phyloP scores from a whole-genome alignment of 1,140 invertebrate species.

The Pristionchus pacificus region DNA sequence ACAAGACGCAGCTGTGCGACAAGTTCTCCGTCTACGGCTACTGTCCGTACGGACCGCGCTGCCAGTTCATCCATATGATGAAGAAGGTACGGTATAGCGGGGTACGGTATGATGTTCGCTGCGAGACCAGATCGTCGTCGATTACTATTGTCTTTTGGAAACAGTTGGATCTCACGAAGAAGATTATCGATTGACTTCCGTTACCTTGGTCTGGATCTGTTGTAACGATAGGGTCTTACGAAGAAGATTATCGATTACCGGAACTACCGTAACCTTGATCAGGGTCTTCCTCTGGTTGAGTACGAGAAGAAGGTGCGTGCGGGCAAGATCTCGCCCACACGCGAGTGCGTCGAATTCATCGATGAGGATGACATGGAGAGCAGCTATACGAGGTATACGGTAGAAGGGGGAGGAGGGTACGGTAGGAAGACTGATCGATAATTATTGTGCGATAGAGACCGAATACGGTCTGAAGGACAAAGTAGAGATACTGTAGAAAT shows the following conservation, averaged over 20 bases:
- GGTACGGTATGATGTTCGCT: background rate
- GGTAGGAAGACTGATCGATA: too few species aligned
- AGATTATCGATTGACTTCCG: too few species aligned
- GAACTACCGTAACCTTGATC: background rate
- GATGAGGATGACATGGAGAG: constrained; percentile 17
- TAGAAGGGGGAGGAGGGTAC: background rate
- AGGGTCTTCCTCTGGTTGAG: constrained; percentile 28
- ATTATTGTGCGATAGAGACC: too few species aligned
- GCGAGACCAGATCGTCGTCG: background rate
- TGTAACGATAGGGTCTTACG: too few species aligned
- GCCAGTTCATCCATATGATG: constrained; percentile 85
- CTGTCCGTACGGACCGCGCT: constrained; percentile 93
- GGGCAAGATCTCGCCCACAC: constrained; percentile 26
- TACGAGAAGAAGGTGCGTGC: constrained; percentile 15
- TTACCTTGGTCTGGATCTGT: too few species aligned
- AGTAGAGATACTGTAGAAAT: too few species aligned
- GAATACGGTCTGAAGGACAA: too few species aligned
- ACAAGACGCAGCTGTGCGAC: constrained; percentile 95
- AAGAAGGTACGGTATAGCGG: constrained; percentile 8
- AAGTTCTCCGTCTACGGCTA: constrained; percentile 94
- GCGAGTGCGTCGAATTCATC: constrained; percentile 24
- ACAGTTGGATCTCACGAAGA: too few species aligned
- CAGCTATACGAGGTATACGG: background rate
- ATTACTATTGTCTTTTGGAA: background rate
- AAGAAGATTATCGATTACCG: too few species aligned